These are phyloP conservation scores for Limnodromus scolopaceus DNA, from an alignment of 2,797 vertebrate species.

Conservation along the genomic window DNA sequence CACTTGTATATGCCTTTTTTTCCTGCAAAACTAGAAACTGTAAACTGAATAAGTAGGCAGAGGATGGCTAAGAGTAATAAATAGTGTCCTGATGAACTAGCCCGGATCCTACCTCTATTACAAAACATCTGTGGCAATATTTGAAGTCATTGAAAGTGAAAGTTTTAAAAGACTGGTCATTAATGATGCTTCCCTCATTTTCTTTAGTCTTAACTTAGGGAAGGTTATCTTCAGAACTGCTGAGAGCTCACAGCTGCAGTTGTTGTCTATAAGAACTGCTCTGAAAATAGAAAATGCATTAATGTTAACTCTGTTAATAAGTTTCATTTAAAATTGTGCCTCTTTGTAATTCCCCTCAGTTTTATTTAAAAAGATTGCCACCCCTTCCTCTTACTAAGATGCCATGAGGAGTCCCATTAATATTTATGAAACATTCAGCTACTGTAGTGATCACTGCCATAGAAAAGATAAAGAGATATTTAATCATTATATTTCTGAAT, in stretches of 20 bases:
- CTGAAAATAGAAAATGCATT: conserved; percentile 28
- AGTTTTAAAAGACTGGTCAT: neutral
- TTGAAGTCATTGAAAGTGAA: neutral
- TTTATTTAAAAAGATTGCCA: neutral
- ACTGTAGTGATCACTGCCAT: neutral
- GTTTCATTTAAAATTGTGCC: conserved; percentile 11
- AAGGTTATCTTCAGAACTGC: conserved; percentile 14
- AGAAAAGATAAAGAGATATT: neutral
- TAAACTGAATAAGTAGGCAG: neutral
- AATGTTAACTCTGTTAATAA: conserved; percentile 10
- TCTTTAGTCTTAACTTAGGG: neutral
- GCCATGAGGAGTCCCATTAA: neutral
- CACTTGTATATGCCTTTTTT: neutral
- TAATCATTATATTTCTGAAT: neutral
- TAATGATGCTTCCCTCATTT: neutral
- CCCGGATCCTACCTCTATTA: neutral
- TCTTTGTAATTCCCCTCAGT: neutral
- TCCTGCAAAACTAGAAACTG: neutral
- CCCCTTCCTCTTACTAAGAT: neutral
- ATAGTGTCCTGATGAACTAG: neutral
- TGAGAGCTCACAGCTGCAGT: conserved; percentile 26
- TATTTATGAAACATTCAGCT: neutral
- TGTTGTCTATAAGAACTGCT: neutral
- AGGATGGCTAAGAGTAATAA: neutral
- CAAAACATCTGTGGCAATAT: neutral